Conservation (phyloP, 1,140 invertebrate genomes). For the Rhizoglyphus robini region DNA sequence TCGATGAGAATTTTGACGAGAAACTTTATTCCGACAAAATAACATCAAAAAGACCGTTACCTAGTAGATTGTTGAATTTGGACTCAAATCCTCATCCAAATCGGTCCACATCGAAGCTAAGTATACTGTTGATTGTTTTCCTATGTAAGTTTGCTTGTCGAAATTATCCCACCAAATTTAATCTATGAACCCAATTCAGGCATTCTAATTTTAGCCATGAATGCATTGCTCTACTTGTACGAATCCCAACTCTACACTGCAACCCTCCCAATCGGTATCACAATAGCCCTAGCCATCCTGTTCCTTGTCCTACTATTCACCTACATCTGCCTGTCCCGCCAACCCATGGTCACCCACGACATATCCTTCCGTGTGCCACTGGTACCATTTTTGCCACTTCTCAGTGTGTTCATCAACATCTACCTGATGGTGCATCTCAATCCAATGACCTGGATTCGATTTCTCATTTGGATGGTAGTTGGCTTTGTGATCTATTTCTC, state of each 20-base stretch:
- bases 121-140: neutral
- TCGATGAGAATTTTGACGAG: neutral
- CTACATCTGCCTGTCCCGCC: neutral
- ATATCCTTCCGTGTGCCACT: conserved; percentile 51
- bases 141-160: neutral
- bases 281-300: neutral
- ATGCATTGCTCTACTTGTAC: neutral
- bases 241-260: neutral
- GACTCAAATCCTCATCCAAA: neutral
- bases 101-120: neutral
- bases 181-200: neutral
- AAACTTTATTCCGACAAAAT: neutral
- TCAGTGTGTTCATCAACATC: conserved; percentile 69
- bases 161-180: neutral
- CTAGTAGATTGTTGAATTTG: neutral
- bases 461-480: conserved; percentile 61
- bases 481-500: conserved; percentile 25
- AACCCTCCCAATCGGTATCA: neutral
- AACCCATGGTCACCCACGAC: neutral
- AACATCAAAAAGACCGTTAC: neutral
- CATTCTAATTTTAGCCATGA: neutral
- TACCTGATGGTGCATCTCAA: conserved; percentile 75
- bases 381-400: conserved; percentile 64
- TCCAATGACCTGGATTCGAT: conserved; percentile 64
- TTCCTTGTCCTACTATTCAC: conserved; percentile 18